Evolutionary conservation across 1,140 invertebrate genomes (phyloP), one percentile per base, ranked within the genome.

Genomic region (Himalopsyche phryganea): DNA sequence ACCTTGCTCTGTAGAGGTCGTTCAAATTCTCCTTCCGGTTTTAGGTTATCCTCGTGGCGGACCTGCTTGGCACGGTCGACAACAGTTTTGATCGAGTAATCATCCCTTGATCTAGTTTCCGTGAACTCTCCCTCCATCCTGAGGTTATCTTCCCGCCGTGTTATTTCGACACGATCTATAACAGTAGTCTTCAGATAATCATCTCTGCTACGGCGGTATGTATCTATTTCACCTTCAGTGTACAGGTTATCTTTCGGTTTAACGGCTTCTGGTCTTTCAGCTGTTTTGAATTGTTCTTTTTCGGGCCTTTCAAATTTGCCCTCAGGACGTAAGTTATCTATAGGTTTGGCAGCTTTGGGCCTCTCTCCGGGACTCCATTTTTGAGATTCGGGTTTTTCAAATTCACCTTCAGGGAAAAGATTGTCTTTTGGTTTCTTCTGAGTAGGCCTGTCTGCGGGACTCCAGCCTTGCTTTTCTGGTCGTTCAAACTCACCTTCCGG

Each of bases 81-180:
- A 9, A 69, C 71, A 6, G 38, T 9, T 35, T 58, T 63, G 13
- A 77, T 76, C 63, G 71, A 67, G 23, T 81, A 73, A 69, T 79
- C 78, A 63, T 79, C 75, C 11, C 78, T 76, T 53, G 73, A 70
- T 55, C 80, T 73, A 64, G 85, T 80, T 60, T 85, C 79, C 58
- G 74, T 65, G 81, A 76, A 74, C 79, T 85, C 70, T 67, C 82
- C 82, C 68, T 88, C 84, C 17, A 83, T 82, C 61, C 71, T 76
- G 11, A 85, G 70, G 66, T 87, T 86, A 70, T 88, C 84, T 65
- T 80, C 73, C 44, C 82, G 81, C 66, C 73, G 81, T 32, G 78
- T 79, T 35, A 82, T 80, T 9, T 77, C 70, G 33, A 80, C 78
- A 61, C 81, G 76, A 60, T 86, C 84, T 11, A 78, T 73, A 60